Conservation (phyloP, 2,797 vertebrate species). For the Onychomys torridus region DNA sequence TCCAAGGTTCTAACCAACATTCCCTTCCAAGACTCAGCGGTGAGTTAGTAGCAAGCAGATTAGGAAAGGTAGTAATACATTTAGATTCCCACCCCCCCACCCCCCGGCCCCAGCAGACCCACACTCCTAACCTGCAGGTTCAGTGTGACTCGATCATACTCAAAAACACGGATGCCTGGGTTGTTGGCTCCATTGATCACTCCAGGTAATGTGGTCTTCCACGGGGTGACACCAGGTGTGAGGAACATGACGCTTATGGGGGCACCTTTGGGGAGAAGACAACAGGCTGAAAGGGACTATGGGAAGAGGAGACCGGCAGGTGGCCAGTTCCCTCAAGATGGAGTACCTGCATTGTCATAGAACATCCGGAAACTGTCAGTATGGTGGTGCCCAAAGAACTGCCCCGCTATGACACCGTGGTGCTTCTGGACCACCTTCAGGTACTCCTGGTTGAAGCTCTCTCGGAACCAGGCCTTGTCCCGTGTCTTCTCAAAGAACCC, state of each 20-base stretch:
- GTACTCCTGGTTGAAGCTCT: conserved; percentile 92
- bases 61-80: background rate
- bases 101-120: background rate
- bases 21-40: background rate
- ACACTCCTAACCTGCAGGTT: conserved; percentile 90
- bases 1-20: background rate
- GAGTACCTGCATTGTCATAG: conserved; percentile 88
- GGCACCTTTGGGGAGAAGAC: conserved; percentile 85
- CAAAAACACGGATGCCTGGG: conserved; percentile 94
- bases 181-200: conserved; percentile 96
- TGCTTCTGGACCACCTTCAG: conserved; percentile 90
- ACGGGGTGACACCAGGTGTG: conserved; percentile 95
- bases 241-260: conserved; percentile 95
- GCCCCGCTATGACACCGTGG: conserved; percentile 91
- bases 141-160: conserved; percentile 93
- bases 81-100: background rate
- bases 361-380: conserved; percentile 97
- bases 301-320: background rate
- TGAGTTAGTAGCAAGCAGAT: background rate
- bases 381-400: conserved; percentile 98
- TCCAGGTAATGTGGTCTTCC: conserved; percentile 96
- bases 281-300: conserved; percentile 8
- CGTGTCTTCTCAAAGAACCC: conserved; percentile 97
- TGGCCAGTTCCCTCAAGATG: background rate
- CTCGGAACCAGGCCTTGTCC: conserved; percentile 91